These are phyloP conservation scores for Gasterosteus nipponicus DNA, from an alignment of 2,113 vertebrate species.

Conservation along the genomic window DNA sequence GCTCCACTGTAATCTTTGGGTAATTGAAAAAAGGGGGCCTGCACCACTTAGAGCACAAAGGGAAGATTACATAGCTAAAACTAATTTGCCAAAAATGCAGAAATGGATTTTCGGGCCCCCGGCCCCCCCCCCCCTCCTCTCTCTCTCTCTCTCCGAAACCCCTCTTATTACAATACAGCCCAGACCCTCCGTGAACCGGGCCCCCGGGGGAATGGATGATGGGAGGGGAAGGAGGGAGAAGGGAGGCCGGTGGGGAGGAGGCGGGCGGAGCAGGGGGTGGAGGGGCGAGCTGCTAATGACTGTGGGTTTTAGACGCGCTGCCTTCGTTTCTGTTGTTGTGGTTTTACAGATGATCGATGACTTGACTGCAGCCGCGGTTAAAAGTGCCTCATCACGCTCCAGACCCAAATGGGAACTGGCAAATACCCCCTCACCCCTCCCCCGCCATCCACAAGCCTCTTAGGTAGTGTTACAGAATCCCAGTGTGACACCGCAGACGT, in stretches of 20 bases:
- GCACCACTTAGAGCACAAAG: conserved; percentile 84
- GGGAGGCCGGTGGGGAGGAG: conserved; percentile 8
- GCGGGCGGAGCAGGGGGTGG: conserved; percentile 6
- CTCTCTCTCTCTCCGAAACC: conserved; percentile 47
- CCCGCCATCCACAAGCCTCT: conserved; percentile 47
- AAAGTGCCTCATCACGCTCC: conserved; percentile 67
- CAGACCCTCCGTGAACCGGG: conserved; percentile 63
- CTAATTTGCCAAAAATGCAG: conserved; percentile 85
- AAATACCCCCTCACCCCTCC: conserved; percentile 55
- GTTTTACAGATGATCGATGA: conserved; percentile 79
- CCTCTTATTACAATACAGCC: conserved; percentile 77
- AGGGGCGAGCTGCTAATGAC: conserved; percentile 69
- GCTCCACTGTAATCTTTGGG: conserved; percentile 83
- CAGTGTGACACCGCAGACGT: conserved; percentile 64
- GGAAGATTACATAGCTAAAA: conserved; percentile 86
- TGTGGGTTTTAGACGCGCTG: conserved; percentile 73
- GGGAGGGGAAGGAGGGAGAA: conserved; percentile 37
- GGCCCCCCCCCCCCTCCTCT: conserved; percentile 49
- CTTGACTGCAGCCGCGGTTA: conserved; percentile 61
- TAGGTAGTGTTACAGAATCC: conserved; percentile 72
- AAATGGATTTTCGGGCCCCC: conserved; percentile 81
- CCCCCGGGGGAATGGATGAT: conserved; percentile 63
- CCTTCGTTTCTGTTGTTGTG: conserved; percentile 66
- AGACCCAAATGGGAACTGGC: conserved; percentile 70
- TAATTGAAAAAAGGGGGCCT: conserved; percentile 85